A percentile compares a stretch with the other conserved stretches of the same genome.
Evolutionary conservation across 2,888 invertebrate species (phyloP).

Genomic region (Dione vanillae): DNA sequence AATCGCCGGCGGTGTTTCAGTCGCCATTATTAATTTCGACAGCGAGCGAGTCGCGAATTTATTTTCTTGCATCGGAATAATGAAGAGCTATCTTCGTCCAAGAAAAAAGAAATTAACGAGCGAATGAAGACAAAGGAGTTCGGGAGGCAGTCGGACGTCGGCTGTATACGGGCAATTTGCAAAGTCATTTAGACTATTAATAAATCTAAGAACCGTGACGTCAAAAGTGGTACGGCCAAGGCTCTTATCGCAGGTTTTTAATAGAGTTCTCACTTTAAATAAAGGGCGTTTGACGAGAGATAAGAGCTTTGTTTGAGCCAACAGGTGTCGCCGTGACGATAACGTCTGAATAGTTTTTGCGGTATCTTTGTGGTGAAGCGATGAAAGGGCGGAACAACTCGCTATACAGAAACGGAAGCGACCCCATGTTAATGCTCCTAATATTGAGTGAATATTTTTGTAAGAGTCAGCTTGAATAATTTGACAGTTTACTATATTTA

Average conservation of each 20-base stretch:
- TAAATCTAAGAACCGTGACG: conserved; percentile 30
- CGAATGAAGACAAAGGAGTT: conserved; percentile 57
- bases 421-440: conserved; percentile 15
- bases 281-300: conserved; percentile 38
- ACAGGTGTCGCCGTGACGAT: conserved; percentile 64
- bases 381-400: conserved; percentile 41
- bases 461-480: not conserved
- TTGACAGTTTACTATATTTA: not conserved
- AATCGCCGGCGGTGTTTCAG: conserved; percentile 57
- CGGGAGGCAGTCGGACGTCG: conserved; percentile 58
- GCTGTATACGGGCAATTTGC: conserved; percentile 62
- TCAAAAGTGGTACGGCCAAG: conserved; percentile 23
- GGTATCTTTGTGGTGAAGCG: conserved; percentile 50
- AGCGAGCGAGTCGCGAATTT: conserved; percentile 56
- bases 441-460: conserved; percentile 28
- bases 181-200: conserved; percentile 66
- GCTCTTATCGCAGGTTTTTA: conserved; percentile 33
- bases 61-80: conserved; percentile 66
- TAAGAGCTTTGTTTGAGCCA: conserved; percentile 49
- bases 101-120: conserved; percentile 58
- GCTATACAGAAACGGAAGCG: conserved; percentile 21
- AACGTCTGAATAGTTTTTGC: conserved; percentile 67
- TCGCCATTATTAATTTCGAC: conserved; percentile 70
- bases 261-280: conserved; percentile 39
- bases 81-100: conserved; percentile 60